Base-by-base conservation (phyloP, 2,113 vertebrate species). In the Chloropsis cyanopogon region DNA sequence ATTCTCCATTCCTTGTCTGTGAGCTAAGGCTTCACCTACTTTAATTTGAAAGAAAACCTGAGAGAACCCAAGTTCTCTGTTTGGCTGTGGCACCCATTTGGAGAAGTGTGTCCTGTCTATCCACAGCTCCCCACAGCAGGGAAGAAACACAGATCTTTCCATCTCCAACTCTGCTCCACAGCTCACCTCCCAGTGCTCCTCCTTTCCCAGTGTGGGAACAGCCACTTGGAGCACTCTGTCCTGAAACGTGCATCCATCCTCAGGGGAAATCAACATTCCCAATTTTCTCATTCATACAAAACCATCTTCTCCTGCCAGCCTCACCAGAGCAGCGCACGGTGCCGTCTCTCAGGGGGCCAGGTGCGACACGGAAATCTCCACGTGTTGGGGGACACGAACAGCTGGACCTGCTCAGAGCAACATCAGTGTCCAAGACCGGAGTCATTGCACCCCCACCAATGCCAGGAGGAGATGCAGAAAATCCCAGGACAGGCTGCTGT, bases 221-320 rank as follows among this genome's bases (percentile, higher is more conserved):
- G 15, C 24, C 10, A 2, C n/a, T 22, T 20, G 13, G 26, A 94
- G 47, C 18, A 4, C 31, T 59, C 60, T 66, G 18, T 56, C 77
- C 57, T 21, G 15, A 83, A 88, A 78, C 0, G 0, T 12, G 21
- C 0, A 0, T 60, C 54, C 75, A 69, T 22, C 50, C 83, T 39
- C 46, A 14, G 26, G 75, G 37, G 61, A 79, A 70, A 61, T 53
- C 33, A 71, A 35, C 16, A n/a, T 26, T 75, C 61, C 71, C 1
- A 8, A 11, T 41, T 47, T 75, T 66, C 52, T 86, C 61, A 29
- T 44, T 66, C 19, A 22, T 3, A 0, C 21, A 47, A 57, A 47
- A 47, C 1, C 1, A 68, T 16, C 35, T 65, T 41, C 59, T 81
- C 35, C 69, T 88, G 46, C 70, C 80, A 75, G 33, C 46, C 44